Evolutionary conservation across 64 coral and sea anemone genomes (phyloP).

Genomic region (Stichodactyla helianthus): DNA sequence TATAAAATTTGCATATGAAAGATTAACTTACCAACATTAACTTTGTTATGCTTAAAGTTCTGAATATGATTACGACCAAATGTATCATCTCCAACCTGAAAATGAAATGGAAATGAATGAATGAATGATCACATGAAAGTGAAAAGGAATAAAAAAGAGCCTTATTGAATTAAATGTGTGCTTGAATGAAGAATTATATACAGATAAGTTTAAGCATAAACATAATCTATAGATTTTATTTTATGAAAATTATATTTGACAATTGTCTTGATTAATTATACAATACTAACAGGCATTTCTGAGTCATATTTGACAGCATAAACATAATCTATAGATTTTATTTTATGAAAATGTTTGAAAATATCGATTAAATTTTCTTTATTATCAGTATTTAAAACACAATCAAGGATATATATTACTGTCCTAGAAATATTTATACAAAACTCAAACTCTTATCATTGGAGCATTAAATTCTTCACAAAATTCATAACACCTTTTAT

Average conservation of each 20-base stretch:
- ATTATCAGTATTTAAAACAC: no score
- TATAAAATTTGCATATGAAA: no score
- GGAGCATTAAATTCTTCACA: no score
- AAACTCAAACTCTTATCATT: no score
- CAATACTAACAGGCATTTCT: no score
- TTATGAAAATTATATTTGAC: not conserved
- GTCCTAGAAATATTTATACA: no score
- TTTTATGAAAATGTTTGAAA: not conserved
- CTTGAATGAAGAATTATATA: not conserved
- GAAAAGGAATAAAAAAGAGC: not conserved
- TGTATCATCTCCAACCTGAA: constrained; percentile 86
- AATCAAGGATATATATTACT: no score
- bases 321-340: not conserved
- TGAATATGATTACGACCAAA: constrained; percentile 85
- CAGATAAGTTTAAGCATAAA: not conserved
- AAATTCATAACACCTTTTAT: no score
- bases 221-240: not conserved
- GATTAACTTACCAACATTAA: constrained; percentile 66
- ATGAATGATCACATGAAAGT: not conserved
- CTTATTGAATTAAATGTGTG: not conserved
- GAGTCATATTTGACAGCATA: no score
- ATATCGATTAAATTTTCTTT: no score
- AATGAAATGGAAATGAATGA: not conserved
- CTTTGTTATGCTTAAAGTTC: constrained; percentile 92
- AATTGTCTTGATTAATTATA: not conserved